A percentile compares a stretch with the other conserved stretches of the same genome.
Conservation (phyloP, 2,888 invertebrate genomes). For the Drosophila longiperda region DNA sequence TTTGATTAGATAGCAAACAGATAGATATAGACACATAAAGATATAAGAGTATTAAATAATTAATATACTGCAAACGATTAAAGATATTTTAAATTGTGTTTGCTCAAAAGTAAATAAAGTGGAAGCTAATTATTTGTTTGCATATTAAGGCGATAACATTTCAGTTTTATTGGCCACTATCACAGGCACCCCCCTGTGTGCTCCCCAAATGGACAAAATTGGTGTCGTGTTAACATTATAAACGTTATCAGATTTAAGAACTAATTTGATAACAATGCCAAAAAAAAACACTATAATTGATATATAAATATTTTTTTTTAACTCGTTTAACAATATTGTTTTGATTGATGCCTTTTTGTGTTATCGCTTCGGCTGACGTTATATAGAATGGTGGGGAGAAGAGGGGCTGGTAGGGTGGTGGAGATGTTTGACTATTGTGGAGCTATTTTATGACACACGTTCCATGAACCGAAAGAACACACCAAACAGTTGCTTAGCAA, state of each 20-base stretch:
- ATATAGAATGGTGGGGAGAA: neutral
- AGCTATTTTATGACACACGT: conserved; percentile 19
- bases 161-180: conserved; percentile 8
- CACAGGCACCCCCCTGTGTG: neutral
- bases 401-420: too few relatives aligned
- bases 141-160: conserved; percentile 15
- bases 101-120: neutral
- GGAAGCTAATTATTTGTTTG: conserved; percentile 5
- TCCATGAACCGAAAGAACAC: neutral
- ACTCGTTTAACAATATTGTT: conserved; percentile 2
- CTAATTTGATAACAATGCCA: neutral
- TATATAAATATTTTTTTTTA: neutral
- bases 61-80: neutral
- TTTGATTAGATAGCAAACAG: neutral
- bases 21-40: neutral
- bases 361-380: conserved; percentile 5
- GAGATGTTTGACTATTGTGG: conserved; percentile 39
- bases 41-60: neutral
- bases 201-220: neutral
- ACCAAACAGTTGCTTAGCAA: neutral
- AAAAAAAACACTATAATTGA: neutral
- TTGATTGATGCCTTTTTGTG: neutral
- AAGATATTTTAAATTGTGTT: neutral
- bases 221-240: neutral
- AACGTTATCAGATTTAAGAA: neutral